Percentiles rank a stretch among this genome's conserved stretches.
phyloP scores from a whole-genome alignment of 2,888 invertebrate species.

The Acleris cristana region DNA sequence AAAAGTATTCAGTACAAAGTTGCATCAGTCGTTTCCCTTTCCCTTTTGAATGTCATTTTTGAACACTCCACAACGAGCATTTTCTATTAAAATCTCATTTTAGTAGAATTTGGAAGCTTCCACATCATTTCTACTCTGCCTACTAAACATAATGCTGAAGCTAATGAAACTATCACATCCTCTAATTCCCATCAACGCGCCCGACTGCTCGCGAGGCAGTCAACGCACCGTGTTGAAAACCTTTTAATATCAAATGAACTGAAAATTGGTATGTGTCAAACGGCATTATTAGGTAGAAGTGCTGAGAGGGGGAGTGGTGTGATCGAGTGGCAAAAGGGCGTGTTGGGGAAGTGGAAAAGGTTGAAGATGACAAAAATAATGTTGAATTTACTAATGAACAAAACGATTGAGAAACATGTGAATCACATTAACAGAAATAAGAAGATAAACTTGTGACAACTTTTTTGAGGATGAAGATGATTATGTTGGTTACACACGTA shows the following conservation, averaged over 20 bases:
- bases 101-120: background rate
- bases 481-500: no score
- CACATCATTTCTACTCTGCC: no score
- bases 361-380: no score
- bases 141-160: background rate
- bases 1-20: no score
- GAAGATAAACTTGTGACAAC: no score
- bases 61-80: background rate
- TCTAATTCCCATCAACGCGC: constrained; percentile 46
- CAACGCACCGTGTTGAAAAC: constrained; percentile 64
- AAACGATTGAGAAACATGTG: no score
- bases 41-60: no score
- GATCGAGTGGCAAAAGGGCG: constrained; percentile 15
- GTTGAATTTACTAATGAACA: no score
- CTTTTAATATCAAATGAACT: constrained; percentile 83
- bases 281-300: constrained; percentile 72
- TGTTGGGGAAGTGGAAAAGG: background rate
- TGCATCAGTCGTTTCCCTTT: no score
- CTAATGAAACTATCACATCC: constrained; percentile 14
- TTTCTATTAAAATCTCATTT: background rate
- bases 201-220: constrained; percentile 19
- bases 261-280: constrained; percentile 82
- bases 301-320: constrained; percentile 38
- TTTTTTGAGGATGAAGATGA: no score
- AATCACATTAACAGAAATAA: no score